These are phyloP conservation scores for Oasisia sp. DNA, from an alignment of 2,888 invertebrate species.

Conservation along the genomic window DNA sequence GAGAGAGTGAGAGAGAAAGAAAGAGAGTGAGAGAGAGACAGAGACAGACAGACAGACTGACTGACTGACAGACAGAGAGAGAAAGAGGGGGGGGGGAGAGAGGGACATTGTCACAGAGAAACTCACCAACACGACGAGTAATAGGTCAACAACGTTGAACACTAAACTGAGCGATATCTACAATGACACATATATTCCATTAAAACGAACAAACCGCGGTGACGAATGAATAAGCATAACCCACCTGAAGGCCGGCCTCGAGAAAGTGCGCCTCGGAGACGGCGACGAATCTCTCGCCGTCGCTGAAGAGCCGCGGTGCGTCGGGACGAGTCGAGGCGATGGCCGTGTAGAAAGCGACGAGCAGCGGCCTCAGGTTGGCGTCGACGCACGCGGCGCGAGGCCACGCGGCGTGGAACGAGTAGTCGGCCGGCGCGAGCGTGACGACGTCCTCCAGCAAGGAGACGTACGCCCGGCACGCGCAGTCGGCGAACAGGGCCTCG, in stretches of 20 bases:
- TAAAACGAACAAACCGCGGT: too few relatives aligned
- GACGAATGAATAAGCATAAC: background rate
- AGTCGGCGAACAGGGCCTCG: constrained; percentile 44
- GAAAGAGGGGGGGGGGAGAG: too few relatives aligned
- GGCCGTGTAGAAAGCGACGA: constrained; percentile 33
- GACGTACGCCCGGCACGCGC: constrained; percentile 44
- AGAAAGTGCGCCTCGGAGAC: constrained; percentile 43
- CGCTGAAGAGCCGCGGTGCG: constrained; percentile 36
- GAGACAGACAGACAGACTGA: too few relatives aligned
- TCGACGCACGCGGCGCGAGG: constrained; percentile 35
- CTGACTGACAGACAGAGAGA: too few relatives aligned
- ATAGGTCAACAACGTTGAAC: too few relatives aligned
- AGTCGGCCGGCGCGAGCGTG: constrained; percentile 27
- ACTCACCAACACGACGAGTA: too few relatives aligned
- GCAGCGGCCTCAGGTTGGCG: constrained; percentile 31
- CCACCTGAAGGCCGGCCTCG: constrained; percentile 29
- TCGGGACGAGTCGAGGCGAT: constrained; percentile 25
- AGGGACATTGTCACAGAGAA: too few relatives aligned
- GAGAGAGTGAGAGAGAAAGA: too few relatives aligned
- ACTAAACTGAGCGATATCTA: too few relatives aligned
- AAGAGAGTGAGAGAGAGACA: too few relatives aligned
- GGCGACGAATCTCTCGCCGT: constrained; percentile 37
- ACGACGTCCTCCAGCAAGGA: constrained; percentile 42
- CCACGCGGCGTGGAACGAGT: constrained; percentile 39
- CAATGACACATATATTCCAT: too few relatives aligned